phyloP scores from a whole-genome alignment of 2,113 vertebrate genomes.

The Vombatus ursinus region DNA sequence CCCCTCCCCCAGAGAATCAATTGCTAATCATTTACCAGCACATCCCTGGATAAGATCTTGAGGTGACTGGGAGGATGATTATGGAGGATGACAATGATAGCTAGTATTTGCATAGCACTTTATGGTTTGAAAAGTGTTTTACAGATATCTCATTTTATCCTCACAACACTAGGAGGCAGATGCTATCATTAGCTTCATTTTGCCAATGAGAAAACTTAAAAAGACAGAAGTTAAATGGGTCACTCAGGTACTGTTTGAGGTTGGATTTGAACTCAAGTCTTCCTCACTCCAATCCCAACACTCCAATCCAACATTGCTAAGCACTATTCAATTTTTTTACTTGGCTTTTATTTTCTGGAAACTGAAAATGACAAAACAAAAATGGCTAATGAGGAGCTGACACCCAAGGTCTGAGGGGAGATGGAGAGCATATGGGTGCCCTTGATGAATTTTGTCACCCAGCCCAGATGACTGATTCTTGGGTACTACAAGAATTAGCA shows the following conservation, averaged over 20 bases:
- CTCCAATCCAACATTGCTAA: too few species aligned
- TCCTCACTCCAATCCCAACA: background rate
- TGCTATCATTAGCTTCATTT: background rate
- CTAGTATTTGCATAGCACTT: background rate
- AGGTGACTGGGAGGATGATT: background rate
- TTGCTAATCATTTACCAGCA: background rate
- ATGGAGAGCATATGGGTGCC: background rate
- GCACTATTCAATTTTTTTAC: too few species aligned
- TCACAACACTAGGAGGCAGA: background rate
- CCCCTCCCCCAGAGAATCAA: too few species aligned
- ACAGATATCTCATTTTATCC: background rate
- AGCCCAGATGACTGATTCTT: background rate
- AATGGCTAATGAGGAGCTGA: background rate
- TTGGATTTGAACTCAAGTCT: background rate
- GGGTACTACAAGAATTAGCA: background rate
- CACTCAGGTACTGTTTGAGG: background rate
- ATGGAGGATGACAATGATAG: background rate
- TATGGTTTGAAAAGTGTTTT: background rate
- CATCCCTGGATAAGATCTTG: background rate
- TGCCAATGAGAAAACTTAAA: background rate
- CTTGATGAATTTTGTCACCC: background rate
- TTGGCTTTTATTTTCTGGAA: background rate
- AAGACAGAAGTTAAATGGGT: background rate
- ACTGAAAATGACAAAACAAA: background rate
- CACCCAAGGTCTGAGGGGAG: background rate